These are phyloP conservation scores for Labeo catla DNA, from an alignment of 2,113 vertebrate species.

Conservation along the genomic window DNA sequence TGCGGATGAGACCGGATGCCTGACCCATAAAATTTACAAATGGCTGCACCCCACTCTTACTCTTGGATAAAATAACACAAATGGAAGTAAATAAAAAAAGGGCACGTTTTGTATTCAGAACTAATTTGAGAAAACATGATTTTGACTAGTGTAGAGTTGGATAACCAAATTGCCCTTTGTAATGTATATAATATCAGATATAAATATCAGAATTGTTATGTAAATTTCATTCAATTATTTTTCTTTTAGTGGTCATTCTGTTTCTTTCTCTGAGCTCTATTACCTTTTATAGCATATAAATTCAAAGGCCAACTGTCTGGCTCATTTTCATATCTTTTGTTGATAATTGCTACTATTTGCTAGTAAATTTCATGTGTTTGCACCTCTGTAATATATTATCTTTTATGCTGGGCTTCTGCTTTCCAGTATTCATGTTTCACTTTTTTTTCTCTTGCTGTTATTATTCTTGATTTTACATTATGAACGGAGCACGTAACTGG, in stretches of 20 bases:
- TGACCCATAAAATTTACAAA: too few species aligned
- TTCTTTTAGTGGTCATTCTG: background rate
- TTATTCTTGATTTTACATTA: background rate
- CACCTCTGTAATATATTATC: background rate
- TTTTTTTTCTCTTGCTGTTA: background rate
- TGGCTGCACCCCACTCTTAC: too few species aligned
- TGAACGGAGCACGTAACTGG: background rate
- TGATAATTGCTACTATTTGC: background rate
- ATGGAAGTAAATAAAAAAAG: background rate
- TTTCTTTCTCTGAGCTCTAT: background rate
- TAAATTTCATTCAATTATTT: background rate
- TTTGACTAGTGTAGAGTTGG: background rate
- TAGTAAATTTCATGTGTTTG: background rate
- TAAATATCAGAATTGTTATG: background rate
- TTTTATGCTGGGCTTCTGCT: background rate
- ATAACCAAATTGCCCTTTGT: background rate
- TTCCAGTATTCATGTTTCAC: background rate
- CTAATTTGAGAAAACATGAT: background rate
- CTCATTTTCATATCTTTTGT: conserved; percentile 27
- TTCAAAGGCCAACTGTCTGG: background rate
- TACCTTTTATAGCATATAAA: background rate
- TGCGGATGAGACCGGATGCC: too few species aligned
- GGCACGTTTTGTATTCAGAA: background rate
- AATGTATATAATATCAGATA: background rate
- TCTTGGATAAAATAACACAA: background rate